A percentile compares a stretch with the other conserved stretches of the same genome.
Evolutionary conservation across 1,140 invertebrate species (phyloP).

Genomic region (Vanessa atalanta): DNA sequence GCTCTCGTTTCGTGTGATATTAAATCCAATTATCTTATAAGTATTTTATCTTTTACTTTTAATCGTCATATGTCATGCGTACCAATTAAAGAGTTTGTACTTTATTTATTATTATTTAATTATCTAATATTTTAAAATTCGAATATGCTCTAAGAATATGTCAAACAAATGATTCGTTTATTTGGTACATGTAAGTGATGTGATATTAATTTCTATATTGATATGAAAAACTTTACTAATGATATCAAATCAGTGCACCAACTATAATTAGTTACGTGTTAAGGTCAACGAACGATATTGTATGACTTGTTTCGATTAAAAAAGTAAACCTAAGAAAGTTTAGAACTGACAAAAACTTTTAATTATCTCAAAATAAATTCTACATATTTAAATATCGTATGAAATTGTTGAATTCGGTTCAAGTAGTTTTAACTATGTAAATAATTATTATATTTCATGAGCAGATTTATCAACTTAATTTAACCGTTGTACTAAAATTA

Average conservation of each 20-base stretch:
- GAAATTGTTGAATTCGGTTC: too few species aligned
- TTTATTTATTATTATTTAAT: not conserved
- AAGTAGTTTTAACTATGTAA: too few species aligned
- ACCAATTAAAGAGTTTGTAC: too few species aligned
- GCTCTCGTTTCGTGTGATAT: not conserved
- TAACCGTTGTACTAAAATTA: too few species aligned
- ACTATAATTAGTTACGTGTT: conserved; percentile 4
- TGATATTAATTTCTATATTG: not conserved
- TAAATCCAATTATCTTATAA: not conserved
- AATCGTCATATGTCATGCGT: not conserved
- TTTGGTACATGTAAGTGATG: not conserved
- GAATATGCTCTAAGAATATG: not conserved
- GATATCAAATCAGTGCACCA: conserved; percentile 10
- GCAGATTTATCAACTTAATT: too few species aligned
- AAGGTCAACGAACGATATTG: conserved; percentile 23
- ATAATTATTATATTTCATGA: too few species aligned
- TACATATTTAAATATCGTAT: too few species aligned
- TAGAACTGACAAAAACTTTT: not conserved
- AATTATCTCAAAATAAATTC: not conserved
- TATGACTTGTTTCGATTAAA: conserved; percentile 3
- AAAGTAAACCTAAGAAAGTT: conserved; percentile 1
- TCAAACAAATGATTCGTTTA: not conserved
- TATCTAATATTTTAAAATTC: not conserved
- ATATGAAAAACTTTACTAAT: not conserved
- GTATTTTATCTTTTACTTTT: not conserved